Evolutionary conservation across 2,113 vertebrate species (phyloP).

Genomic region (Scolopax mira): DNA sequence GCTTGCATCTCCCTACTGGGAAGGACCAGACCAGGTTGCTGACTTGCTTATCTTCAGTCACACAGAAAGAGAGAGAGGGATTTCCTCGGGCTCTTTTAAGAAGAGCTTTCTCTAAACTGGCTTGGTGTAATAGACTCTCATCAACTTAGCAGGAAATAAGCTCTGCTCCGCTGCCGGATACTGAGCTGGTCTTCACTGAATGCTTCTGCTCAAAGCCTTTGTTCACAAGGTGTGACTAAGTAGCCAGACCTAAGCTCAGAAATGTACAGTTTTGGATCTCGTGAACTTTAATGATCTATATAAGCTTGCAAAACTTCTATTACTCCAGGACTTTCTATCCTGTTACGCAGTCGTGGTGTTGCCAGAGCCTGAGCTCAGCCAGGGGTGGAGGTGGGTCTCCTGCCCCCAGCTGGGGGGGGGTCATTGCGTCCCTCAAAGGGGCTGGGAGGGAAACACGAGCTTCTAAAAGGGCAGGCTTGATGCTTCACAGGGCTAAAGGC

Average conservation of each 20-base stretch:
- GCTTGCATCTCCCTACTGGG: background rate
- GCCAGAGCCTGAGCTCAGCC: background rate
- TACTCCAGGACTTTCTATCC: background rate
- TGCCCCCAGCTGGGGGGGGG: background rate
- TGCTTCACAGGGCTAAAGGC: slow-evolving; percentile 27
- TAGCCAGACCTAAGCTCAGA: slow-evolving; percentile 33
- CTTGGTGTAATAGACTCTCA: slow-evolving; percentile 31
- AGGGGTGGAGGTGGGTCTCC: background rate
- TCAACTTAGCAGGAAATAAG: slow-evolving; percentile 39
- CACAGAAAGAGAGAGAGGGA: slow-evolving; percentile 4
- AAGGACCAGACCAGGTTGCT: background rate
- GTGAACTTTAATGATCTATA: slow-evolving; percentile 14
- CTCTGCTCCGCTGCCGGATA: background rate
- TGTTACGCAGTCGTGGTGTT: background rate
- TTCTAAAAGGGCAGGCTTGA: slow-evolving; percentile 61
- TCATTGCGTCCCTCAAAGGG: background rate
- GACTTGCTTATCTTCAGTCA: slow-evolving; percentile 8
- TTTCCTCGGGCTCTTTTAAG: slow-evolving; percentile 26
- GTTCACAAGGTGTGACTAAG: slow-evolving; percentile 38
- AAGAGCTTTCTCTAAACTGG: slow-evolving; percentile 34
- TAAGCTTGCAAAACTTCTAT: background rate
- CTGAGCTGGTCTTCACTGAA: background rate
- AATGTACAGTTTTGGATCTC: background rate
- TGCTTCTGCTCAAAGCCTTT: slow-evolving; percentile 45
- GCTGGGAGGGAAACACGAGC: background rate